A percentile compares a stretch with the other conserved stretches of the same genome.
Evolutionary conservation across 2,113 vertebrate species (phyloP).

Genomic region (Elephas maximus): DNA sequence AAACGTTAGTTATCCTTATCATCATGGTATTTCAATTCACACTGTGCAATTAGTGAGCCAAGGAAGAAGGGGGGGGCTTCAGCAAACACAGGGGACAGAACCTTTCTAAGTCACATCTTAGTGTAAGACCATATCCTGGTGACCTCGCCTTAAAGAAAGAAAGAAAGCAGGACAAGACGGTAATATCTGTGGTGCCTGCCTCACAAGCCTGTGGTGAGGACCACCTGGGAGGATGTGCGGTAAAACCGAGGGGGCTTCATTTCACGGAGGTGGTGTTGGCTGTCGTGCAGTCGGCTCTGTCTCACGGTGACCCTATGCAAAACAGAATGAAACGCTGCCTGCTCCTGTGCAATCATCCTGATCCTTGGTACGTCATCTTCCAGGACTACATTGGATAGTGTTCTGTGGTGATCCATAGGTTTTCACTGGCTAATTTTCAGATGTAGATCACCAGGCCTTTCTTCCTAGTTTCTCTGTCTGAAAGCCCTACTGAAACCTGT

Average conservation of each 20-base stretch:
- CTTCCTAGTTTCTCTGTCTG: neutral
- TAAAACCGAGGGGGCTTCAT: rapidly evolving
- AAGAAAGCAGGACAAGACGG: neutral
- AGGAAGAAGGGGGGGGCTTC: neutral
- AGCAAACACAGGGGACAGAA: neutral
- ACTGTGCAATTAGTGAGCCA: neutral
- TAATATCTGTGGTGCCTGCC: neutral
- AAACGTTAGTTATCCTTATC: neutral
- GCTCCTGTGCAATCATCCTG: neutral
- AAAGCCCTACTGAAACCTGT: neutral
- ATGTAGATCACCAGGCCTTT: neutral
- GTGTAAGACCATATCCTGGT: neutral
- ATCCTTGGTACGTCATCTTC: neutral
- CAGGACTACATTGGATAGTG: neutral
- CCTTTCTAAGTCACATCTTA: neutral
- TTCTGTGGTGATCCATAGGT: neutral
- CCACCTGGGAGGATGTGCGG: no score
- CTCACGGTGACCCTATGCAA: neutral
- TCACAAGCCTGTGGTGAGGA: neutral
- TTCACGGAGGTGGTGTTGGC: rapidly evolving
- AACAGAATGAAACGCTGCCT: neutral
- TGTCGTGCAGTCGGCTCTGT: neutral
- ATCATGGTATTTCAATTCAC: neutral
- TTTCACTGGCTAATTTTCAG: neutral
- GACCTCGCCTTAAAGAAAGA: neutral